These are phyloP conservation scores for Eclectus roratus DNA, from an alignment of 2,113 vertebrate species.

Conservation along the genomic window DNA sequence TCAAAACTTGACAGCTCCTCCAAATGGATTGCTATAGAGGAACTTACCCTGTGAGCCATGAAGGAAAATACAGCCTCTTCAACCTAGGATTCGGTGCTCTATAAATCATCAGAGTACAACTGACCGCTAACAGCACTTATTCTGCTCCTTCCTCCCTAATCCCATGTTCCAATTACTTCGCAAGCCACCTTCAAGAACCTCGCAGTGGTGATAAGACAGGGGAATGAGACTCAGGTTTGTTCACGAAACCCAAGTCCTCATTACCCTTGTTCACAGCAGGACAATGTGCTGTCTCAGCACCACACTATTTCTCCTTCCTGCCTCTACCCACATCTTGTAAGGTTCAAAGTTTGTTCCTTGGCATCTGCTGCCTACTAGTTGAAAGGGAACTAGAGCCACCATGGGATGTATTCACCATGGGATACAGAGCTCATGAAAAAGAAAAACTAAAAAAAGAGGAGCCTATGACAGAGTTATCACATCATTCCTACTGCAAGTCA, in stretches of 20 bases:
- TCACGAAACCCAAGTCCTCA: neutral
- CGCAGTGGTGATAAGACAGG: fast-evolving
- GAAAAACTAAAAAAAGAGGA: neutral
- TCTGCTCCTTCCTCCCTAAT: neutral
- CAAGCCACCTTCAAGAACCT: neutral
- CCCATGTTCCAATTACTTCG: neutral
- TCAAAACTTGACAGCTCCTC: neutral
- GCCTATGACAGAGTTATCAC: neutral
- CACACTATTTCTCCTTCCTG: neutral
- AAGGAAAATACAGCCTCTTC: conserved; percentile 2
- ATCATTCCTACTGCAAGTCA: neutral
- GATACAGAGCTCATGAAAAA: neutral
- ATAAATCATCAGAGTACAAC: neutral
- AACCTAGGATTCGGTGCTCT: neutral
- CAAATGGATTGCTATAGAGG: neutral
- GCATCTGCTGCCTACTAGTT: neutral
- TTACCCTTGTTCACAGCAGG: neutral
- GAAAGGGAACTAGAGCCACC: neutral
- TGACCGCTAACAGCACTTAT: neutral
- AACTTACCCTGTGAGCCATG: conserved; percentile 56
- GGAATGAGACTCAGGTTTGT: neutral
- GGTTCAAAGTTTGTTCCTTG: conserved; percentile 34
- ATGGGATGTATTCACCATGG: neutral
- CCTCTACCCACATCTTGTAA: neutral
- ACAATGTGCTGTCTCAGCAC: conserved; percentile 17